phyloP scores from a whole-genome alignment of 2,888 invertebrate species.

The Eupithecia subfuscata region DNA sequence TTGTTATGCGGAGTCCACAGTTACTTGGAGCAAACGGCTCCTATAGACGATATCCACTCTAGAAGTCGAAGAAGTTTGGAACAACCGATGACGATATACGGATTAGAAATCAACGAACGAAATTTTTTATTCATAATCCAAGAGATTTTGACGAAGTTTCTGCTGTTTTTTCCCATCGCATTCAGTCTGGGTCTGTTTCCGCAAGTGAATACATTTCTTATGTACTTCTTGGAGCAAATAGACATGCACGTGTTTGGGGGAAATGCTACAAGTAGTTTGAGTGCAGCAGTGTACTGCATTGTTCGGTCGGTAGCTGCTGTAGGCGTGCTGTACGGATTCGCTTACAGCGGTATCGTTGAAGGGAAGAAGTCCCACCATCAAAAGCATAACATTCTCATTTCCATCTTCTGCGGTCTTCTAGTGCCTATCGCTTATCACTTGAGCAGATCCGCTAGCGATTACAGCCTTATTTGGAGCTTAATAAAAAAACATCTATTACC shows the following conservation, averaged over 20 bases:
- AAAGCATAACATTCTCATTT: slow-evolving; percentile 90
- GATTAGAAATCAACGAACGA: slow-evolving; percentile 76
- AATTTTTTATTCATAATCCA: slow-evolving; percentile 87
- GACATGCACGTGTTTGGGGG: slow-evolving; percentile 96
- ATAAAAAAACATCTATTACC: slow-evolving; percentile 92
- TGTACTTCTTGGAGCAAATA: slow-evolving; percentile 98
- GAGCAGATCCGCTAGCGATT: slow-evolving; percentile 96
- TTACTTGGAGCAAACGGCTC: slow-evolving; percentile 62
- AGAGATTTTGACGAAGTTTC: slow-evolving; percentile 90
- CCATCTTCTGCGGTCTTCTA: slow-evolving; percentile 95
- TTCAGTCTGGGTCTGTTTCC: slow-evolving; percentile 98
- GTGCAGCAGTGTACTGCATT: slow-evolving; percentile 92
- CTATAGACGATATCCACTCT: slow-evolving; percentile 53
- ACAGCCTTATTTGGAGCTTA: slow-evolving; percentile 93
- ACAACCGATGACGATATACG: slow-evolving; percentile 75
- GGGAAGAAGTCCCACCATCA: slow-evolving; percentile 92
- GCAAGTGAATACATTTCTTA: slow-evolving; percentile 97
- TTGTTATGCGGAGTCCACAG: slow-evolving; percentile 78
- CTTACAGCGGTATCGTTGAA: slow-evolving; percentile 93
- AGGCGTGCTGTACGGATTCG: slow-evolving; percentile 92
- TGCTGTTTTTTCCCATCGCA: slow-evolving; percentile 95
- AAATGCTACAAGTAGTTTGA: slow-evolving; percentile 92
- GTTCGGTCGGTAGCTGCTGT: slow-evolving; percentile 92
- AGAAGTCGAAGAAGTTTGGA: slow-evolving; percentile 66
- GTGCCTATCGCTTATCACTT: slow-evolving; percentile 96